Base-by-base conservation (phyloP, 2,113 vertebrate genomes). In the Syrrhaptes paradoxus region DNA sequence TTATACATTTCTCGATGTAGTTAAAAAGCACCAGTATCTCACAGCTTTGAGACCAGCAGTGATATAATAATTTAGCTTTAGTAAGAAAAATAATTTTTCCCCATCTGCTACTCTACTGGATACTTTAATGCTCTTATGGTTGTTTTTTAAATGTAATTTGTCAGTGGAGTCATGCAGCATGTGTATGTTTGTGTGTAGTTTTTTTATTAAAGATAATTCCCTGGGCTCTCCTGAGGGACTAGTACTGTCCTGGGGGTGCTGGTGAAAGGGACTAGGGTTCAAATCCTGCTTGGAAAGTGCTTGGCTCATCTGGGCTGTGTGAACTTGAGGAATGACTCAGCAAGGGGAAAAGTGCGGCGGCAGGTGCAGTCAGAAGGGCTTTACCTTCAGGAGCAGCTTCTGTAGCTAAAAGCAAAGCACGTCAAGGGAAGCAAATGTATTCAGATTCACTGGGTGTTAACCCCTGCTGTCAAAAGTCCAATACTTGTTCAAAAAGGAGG, bases 321-420 rank as follows among this genome's bases (percentile, higher is more conserved):
- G 67, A 91, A 87, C 73, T 89, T 52, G 70, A 78, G 61, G 66
- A 70, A 67, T 91, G 89, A 94, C 77, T 94, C 89, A 36, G 91
- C 80, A 87, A 90, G 66, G 61, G 73, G 49, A 76, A 77, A 71
- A 84, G 57, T 41, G 61, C 1, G 9, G n/a, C 65, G 68, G 52
- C 38, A 65, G 78, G 66, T 79, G 62, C 76, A 61, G 38, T 66
- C 59, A 74, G 80, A n/a, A 71, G 34, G 77, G 52, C 38, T 92
- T 88, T 85, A 21, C 61, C 41, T 89, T 68, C 72, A 80, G 78
- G 66, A 90, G 48, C 24, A 81, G 52, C 32, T 70, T 86, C 48
- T 80, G 65, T 80, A 62, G 77, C 62, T 83, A 74, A 86, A 92
- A 90, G 36, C 48, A 19, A 80, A 79, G 41, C 32, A n/a, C 75